Base-by-base conservation (phyloP, 2,888 invertebrate species). In the Lomographa bimaculata region DNA sequence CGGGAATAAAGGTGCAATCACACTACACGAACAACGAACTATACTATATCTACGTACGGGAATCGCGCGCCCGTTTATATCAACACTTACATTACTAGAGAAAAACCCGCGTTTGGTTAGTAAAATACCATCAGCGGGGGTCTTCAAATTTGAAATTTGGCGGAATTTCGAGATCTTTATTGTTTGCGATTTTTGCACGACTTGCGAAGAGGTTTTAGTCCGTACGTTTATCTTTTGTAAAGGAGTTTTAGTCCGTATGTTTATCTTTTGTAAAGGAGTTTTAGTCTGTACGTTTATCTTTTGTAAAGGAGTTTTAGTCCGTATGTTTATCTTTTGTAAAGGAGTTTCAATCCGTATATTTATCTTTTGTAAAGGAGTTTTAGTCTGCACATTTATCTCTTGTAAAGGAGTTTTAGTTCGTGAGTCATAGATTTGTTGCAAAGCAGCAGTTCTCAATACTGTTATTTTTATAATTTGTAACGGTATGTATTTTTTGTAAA, bases 21-120 rank as follows among this genome's bases (percentile, higher is more conserved):
- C 21, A 27, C 47, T 64, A 64, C 59, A 64, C 62, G 67, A 72
- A 51, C 64, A 63, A 61, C 78, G 79, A 7, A 23, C 65, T 71
- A 76, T 27, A 14, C 51, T 68, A 65, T 57, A 19, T 11, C 42
- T 39, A 47, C 45, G 21, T 29, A 36, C 26, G 33, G 23, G 30
- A 32, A 34, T 21, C 24, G 24, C 25, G 44, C 50, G 49, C 54
- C 50, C 49, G 46, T 37, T 2, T 16, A 3, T n/a, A 34, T 9
- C 17, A 39, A 36, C 30, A 35, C 21, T 26, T 34, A 44, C 18
- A 30, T 30, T 24, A 37, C 26, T 11, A 36, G 9, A 45, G 16
- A 36, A 32, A 43, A 30, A 24, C 16, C 36, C 42, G 35, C 30
- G 17, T 2, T 7, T 25, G 12, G 16, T 6, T 5, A 17, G 4